A percentile compares a stretch with the other conserved stretches of the same genome.
Evolutionary conservation across 2,797 vertebrate species (phyloP).

Genomic region (Manis crassicaudata): DNA sequence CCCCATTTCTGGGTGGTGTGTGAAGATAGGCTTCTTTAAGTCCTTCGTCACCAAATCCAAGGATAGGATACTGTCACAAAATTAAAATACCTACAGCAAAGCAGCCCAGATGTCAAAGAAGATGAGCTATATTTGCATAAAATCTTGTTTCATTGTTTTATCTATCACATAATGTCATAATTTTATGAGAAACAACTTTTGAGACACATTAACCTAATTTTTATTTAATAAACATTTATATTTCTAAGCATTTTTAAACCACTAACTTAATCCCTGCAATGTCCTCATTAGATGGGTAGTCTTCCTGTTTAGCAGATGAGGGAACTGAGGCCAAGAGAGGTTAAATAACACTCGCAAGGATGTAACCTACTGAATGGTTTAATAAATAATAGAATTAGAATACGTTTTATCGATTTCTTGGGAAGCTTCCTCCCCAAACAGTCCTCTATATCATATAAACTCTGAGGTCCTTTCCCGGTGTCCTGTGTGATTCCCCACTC

Average conservation of each 20-base stretch:
- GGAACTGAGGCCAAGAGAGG: not conserved
- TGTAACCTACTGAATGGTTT: not conserved
- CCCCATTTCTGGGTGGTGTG: not conserved
- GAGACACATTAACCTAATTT: not conserved
- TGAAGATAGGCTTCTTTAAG: not conserved
- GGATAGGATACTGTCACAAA: not conserved
- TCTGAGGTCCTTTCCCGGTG: not conserved
- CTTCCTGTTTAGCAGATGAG: not conserved
- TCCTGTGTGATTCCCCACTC: not conserved
- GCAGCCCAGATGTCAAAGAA: not conserved
- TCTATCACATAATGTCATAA: not conserved
- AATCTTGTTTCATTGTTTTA: not conserved
- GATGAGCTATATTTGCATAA: not conserved
- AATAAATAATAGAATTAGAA: not conserved
- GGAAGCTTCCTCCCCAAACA: not conserved
- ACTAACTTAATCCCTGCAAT: not conserved
- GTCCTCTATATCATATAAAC: not conserved
- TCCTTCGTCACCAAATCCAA: not conserved
- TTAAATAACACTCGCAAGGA: not conserved
- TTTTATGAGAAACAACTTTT: not conserved
- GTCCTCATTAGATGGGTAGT: not conserved
- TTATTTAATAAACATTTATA: not conserved
- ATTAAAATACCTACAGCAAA: not conserved
- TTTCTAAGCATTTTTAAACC: not conserved
- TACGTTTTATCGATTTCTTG: not conserved